Base-by-base conservation (phyloP, 2,888 invertebrate species). In the Eupelmus urozonus region DNA sequence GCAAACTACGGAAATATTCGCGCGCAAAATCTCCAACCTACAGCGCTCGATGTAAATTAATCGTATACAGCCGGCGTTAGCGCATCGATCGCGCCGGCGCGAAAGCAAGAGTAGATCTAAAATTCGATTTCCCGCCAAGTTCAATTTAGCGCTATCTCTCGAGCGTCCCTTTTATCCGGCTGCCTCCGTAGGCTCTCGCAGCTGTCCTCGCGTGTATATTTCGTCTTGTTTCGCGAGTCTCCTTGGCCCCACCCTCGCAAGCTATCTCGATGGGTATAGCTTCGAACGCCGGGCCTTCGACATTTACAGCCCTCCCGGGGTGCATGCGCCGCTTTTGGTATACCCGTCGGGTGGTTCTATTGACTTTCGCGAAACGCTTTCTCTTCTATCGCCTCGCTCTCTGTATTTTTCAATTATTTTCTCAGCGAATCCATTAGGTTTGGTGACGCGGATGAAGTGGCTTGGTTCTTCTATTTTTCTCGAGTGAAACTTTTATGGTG, bases 391-490 rank as follows among this genome's bases (percentile, higher is more conserved):
- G 49, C 34, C 42, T 65, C 65, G 59, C 62, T 59, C 70, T 69
- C 69, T 67, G 67, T 82, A 78, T 81, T 80, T 81, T 76, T 82
- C 79, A 66, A 79, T 79, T 81, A 79, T 80, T 77, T 76, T 80
- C 81, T 51, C 72, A 62, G 49, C 62, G 51, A 78, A 79, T 78
- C 71, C 74, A 81, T 80, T 79, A 76, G 65, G 62, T 63, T 78
- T 66, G 45, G 2, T 34, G 27, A 25, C 57, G 25, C 27, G 65
- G n/a, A 25, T 34, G 23, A 57, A 65, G 42, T 57, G 7, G n/a
- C 29, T 40, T 42, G 13, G 20, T 23, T 42, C n/a, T n/a, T n/a
- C 11, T 29, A 1, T n/a, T 13, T 42, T 5, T 62, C 20, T 20
- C 18, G n/a, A n/a, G n/a, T n/a, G n/a, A n/a, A n/a, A n/a, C n/a